Percentiles rank a stretch among this genome's conserved stretches.
phyloP scores from a whole-genome alignment of 2,113 vertebrate species.

The Strigops habroptila region DNA sequence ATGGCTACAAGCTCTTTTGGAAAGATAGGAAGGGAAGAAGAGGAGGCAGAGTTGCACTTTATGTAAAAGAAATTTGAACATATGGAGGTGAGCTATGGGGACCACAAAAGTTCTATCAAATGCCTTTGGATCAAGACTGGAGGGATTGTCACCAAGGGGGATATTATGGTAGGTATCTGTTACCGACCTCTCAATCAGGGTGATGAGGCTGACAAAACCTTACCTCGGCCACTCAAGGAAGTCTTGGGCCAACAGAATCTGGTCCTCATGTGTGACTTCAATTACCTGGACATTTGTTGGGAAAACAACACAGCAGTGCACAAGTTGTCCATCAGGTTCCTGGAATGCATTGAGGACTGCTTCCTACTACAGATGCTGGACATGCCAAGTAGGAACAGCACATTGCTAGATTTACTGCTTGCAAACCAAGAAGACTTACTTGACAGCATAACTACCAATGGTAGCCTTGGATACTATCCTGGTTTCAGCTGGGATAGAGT shows the following conservation, averaged over 20 bases:
- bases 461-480: too few species aligned
- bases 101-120: not conserved
- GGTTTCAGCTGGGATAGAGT: too few species aligned
- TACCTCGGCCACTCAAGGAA: not conserved
- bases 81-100: not conserved
- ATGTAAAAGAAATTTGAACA: not conserved
- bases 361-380: not conserved
- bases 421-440: not conserved
- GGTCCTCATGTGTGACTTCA: not conserved
- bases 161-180: not conserved
- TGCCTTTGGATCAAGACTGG: not conserved
- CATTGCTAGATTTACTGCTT: not conserved
- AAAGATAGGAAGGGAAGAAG: not conserved
- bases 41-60: not conserved
- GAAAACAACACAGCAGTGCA: not conserved
- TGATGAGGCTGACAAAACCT: rapidly evolving
- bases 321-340: not conserved
- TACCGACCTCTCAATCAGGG: not conserved
- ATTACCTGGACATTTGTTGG: rapidly evolving
- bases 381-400: not conserved
- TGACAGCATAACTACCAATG: not conserved
- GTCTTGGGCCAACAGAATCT: not conserved
- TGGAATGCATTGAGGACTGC: not conserved
- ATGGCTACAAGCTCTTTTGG: not conserved
- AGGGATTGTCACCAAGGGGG: rapidly evolving